Evolutionary conservation across 2,888 invertebrate genomes (phyloP).

Genomic region (Camponotus fellah): DNA sequence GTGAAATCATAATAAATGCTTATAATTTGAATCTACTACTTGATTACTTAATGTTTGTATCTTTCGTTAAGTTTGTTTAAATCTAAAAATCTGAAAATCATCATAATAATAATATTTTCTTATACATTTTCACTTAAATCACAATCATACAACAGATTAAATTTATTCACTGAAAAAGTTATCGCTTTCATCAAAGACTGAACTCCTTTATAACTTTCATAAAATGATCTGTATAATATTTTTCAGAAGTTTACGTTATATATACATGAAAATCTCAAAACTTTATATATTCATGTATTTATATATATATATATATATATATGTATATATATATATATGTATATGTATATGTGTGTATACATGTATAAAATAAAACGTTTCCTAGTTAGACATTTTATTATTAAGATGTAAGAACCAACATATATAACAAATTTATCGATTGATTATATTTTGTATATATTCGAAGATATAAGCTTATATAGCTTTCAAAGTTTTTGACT

Average conservation of each 20-base stretch:
- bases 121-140: not conserved
- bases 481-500: not conserved
- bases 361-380: conserved; percentile 12
- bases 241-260: not conserved
- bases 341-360: not conserved
- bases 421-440: conserved; percentile 10
- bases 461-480: conserved; percentile 6
- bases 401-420: conserved; percentile 19
- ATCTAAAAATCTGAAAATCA: not conserved
- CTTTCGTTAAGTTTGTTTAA: not conserved
- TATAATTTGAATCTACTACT: not conserved
- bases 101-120: not conserved
- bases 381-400: conserved; percentile 23
- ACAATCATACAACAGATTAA: not conserved
- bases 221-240: not conserved
- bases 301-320: not conserved
- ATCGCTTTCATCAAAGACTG: not conserved
- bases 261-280: not conserved
- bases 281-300: not conserved
- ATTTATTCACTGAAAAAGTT: not conserved
- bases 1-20: not conserved
- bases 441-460: conserved; percentile 27
- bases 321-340: not conserved
- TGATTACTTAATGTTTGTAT: not conserved
- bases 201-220: not conserved